Evolutionary conservation across 2,113 vertebrate species (phyloP).

Genomic region (Carassius carassius): DNA sequence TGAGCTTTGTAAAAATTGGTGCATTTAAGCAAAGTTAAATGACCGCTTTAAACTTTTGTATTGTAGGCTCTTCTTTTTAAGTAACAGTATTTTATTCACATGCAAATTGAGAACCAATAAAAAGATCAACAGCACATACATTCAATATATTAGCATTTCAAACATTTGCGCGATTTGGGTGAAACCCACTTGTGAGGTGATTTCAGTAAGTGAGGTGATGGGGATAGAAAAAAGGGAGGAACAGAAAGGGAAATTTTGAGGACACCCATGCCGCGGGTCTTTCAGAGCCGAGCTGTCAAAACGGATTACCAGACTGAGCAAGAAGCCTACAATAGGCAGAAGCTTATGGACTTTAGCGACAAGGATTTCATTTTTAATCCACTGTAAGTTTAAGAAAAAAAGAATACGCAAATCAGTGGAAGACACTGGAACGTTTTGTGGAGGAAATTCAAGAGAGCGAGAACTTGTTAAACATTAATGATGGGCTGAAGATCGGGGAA

Average conservation of each 20-base stretch:
- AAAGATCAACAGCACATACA: no score
- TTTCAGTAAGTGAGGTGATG: conserved; percentile 8
- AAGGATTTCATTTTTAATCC: conserved; percentile 74
- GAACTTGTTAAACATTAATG: background rate
- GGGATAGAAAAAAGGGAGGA: background rate
- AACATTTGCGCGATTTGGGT: no score
- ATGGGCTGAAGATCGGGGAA: background rate
- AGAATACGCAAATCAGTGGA: conserved; percentile 51
- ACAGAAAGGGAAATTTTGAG: conserved; percentile 37
- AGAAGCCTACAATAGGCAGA: conserved; percentile 69
- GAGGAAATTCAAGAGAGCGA: conserved; percentile 26
- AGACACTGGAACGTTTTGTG: conserved; percentile 55
- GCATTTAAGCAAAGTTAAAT: no score
- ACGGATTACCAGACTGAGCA: conserved; percentile 73
- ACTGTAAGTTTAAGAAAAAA: conserved; percentile 65
- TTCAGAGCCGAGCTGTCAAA: conserved; percentile 69
- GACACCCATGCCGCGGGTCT: conserved; percentile 60
- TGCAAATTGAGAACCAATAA: no score
- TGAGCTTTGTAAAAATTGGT: no score
- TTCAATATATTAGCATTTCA: no score
- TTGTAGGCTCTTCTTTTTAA: no score
- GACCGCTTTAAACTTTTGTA: no score
- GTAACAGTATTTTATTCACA: no score
- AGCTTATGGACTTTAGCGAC: conserved; percentile 71
- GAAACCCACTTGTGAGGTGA: background rate